phyloP scores from a whole-genome alignment of 2,888 invertebrate species.

The Cyrtodaria siliqua region DNA sequence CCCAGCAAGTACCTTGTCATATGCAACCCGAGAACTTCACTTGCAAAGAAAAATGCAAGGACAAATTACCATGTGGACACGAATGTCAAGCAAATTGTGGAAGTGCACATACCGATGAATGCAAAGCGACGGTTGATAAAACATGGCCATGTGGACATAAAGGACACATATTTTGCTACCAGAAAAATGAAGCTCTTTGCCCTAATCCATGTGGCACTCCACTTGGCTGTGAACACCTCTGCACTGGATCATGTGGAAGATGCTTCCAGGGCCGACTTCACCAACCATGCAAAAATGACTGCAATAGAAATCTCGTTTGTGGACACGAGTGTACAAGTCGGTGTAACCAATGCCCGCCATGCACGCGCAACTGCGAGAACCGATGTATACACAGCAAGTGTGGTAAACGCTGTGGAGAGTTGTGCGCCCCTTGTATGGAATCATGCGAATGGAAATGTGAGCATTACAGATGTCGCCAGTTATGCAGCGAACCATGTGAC shows the following conservation, averaged over 20 bases:
- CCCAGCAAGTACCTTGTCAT: conserved; percentile 73
- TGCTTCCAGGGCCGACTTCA: conserved; percentile 90
- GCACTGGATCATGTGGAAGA: conserved; percentile 85
- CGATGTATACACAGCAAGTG: conserved; percentile 83
- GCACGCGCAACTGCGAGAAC: conserved; percentile 83
- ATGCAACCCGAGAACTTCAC: conserved; percentile 51
- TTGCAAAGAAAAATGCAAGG: conserved; percentile 68
- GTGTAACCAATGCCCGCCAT: conserved; percentile 84
- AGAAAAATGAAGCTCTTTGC: conserved; percentile 46
- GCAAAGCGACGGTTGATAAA: conserved; percentile 39
- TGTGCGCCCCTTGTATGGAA: conserved; percentile 82
- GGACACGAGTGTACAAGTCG: conserved; percentile 83
- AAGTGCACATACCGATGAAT: conserved; percentile 46
- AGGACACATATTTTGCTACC: conserved; percentile 44
- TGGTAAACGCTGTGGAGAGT: conserved; percentile 76
- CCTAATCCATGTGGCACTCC: conserved; percentile 43
- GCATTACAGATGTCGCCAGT: conserved; percentile 80
- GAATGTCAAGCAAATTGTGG: conserved; percentile 68
- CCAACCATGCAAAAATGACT: conserved; percentile 88
- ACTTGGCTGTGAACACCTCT: conserved; percentile 78
- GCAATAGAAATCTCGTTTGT: conserved; percentile 88
- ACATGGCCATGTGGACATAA: conserved; percentile 64
- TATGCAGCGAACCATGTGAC: conserved; percentile 85
- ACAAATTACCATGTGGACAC: conserved; percentile 66
- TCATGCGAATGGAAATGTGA: conserved; percentile 82